Percentiles rank a stretch among this genome's conserved stretches.
Evolutionary conservation across 1,140 invertebrate species (phyloP).

Genomic region (Meloidogyne exigua): DNA sequence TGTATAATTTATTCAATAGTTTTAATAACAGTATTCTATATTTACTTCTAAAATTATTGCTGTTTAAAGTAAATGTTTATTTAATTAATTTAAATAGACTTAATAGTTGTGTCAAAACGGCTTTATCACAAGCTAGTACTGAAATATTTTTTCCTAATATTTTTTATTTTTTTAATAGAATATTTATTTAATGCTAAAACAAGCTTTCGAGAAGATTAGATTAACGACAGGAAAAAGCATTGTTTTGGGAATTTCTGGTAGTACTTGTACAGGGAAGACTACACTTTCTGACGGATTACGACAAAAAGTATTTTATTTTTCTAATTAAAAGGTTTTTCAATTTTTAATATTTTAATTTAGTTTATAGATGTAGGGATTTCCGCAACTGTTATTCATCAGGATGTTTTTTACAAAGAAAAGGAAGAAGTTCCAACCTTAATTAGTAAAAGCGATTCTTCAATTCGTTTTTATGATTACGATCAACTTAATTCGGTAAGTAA

Average conservation of each 20-base stretch:
- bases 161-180: no score
- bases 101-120: no score
- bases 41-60: no score
- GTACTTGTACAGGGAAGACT: constrained; percentile 38
- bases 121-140: no score
- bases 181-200: background rate
- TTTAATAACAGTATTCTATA: no score
- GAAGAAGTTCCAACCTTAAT: constrained; percentile 13
- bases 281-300: constrained; percentile 23
- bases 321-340: background rate
- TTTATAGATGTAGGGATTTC: background rate
- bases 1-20: no score
- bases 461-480: constrained; percentile 42
- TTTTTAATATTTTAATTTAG: constrained; percentile 9
- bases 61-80: no score
- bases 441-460: constrained; percentile 5
- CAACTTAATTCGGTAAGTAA: constrained; percentile 22
- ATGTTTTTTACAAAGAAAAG: constrained; percentile 26
- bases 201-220: background rate
- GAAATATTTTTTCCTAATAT: no score
- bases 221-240: background rate
- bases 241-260: background rate
- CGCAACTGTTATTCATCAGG: constrained; percentile 19
- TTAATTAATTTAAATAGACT: no score
- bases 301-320: constrained; percentile 15